Percentiles rank a stretch among this genome's conserved stretches.
Evolutionary conservation across 2,113 vertebrate species (phyloP).

Genomic region (Grantiella picta): DNA sequence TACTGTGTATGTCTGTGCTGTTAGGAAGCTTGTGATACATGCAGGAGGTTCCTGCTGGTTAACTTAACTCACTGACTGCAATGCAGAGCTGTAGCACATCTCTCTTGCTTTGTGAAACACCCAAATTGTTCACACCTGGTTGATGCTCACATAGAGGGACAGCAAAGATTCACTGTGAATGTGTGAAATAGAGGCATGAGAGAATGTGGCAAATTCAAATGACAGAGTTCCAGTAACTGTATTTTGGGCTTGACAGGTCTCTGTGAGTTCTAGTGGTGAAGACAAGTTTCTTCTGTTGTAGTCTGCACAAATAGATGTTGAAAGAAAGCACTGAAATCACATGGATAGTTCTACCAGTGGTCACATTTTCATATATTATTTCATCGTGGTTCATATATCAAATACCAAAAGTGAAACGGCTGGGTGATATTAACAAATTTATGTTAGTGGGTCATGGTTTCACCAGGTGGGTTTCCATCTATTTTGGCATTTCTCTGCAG

Average conservation of each 20-base stretch:
- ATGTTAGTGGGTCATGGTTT: neutral
- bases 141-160: accelerated
- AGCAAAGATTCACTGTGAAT: neutral
- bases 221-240: neutral
- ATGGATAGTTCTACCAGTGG: neutral
- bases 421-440: neutral
- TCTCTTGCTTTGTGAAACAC: neutral
- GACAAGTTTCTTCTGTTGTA: neutral
- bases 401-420: neutral
- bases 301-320: neutral
- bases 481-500: neutral
- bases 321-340: neutral
- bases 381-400: neutral
- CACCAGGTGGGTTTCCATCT: neutral
- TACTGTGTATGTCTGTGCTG: neutral
- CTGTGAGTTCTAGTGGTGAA: neutral
- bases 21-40: neutral
- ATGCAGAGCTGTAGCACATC: neutral
- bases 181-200: neutral
- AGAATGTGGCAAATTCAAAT: neutral
- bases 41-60: neutral
- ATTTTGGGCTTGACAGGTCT: neutral
- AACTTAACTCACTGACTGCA: neutral
- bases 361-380: neutral
- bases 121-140: neutral